These are phyloP conservation scores for Xiphorhynchus elegans DNA, from an alignment of 2,113 vertebrate genomes.

Conservation along the genomic window DNA sequence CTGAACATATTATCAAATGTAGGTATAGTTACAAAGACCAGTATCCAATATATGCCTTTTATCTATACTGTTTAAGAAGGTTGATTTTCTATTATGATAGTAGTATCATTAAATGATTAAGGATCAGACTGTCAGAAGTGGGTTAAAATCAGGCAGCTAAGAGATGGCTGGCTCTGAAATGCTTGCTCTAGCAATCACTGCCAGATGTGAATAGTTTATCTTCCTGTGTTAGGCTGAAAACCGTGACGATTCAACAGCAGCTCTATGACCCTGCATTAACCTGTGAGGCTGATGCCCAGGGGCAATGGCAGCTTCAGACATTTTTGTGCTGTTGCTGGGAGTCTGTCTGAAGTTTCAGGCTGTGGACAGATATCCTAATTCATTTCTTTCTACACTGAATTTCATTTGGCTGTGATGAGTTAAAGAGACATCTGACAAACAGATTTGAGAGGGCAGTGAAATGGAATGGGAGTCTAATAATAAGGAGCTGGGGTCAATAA, in stretches of 20 bases:
- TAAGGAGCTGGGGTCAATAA: not conserved
- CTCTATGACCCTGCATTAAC: not conserved
- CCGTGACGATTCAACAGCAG: not conserved
- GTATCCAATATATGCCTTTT: not conserved
- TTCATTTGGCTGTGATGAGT: not conserved
- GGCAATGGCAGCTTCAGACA: not conserved
- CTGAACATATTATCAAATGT: not conserved
- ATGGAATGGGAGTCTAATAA: not conserved
- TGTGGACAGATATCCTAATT: not conserved
- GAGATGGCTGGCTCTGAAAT: not conserved
- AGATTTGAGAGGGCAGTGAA: not conserved
- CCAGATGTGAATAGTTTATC: not conserved
- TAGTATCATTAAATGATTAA: not conserved
- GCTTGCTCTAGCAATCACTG: not conserved
- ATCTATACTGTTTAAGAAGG: not conserved
- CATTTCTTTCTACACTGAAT: not conserved
- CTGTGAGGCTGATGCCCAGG: not conserved
- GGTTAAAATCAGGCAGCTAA: not conserved
- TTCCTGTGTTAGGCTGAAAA: not conserved
- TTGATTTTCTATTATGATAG: not conserved
- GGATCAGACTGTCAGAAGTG: not conserved
- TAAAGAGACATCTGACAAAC: not conserved
- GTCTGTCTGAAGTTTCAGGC: not conserved
- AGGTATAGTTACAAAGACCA: not conserved
- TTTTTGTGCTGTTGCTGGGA: not conserved